Conservation (phyloP, 2,797 vertebrate genomes). For the Parotocinclus haroldoi region DNA sequence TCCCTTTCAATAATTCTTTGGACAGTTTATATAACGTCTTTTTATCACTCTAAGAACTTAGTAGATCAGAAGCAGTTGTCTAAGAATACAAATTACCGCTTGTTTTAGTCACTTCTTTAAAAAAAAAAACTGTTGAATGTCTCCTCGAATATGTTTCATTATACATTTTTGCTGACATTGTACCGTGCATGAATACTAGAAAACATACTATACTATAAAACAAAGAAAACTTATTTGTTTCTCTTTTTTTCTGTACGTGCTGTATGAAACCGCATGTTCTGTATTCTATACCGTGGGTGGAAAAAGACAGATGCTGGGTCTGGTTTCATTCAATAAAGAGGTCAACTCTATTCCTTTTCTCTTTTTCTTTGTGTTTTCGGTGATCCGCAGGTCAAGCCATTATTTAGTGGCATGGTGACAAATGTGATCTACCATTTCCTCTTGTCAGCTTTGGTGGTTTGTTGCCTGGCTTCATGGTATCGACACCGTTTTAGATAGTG, state of each 20-base stretch:
- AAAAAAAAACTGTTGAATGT: too few relatives aligned
- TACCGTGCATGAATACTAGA: neutral
- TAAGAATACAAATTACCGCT: too few relatives aligned
- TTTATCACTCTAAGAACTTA: too few relatives aligned
- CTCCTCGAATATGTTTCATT: too few relatives aligned
- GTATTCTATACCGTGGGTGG: slow-evolving; percentile 3
- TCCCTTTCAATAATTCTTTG: too few relatives aligned
- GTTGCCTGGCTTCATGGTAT: neutral
- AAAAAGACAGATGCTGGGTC: slow-evolving; percentile 39
- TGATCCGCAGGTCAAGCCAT: slow-evolving; percentile 36
- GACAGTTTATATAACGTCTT: too few relatives aligned
- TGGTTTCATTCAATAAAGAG: slow-evolving; percentile 55
- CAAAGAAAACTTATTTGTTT: neutral
- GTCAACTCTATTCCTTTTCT: slow-evolving; percentile 26
- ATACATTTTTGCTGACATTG: too few relatives aligned
- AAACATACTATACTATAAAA: too few relatives aligned
- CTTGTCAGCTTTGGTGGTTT: neutral
- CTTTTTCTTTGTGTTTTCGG: slow-evolving; percentile 41
- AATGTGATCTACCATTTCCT: slow-evolving; percentile 29
- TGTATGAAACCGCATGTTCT: slow-evolving; percentile 6
- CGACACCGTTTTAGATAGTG: neutral
- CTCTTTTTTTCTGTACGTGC: neutral
- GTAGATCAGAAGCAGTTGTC: too few relatives aligned
- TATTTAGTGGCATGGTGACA: slow-evolving; percentile 31
- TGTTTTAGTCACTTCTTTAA: too few relatives aligned